phyloP scores from a whole-genome alignment of 2,888 invertebrate species.

The Theristus sp. region DNA sequence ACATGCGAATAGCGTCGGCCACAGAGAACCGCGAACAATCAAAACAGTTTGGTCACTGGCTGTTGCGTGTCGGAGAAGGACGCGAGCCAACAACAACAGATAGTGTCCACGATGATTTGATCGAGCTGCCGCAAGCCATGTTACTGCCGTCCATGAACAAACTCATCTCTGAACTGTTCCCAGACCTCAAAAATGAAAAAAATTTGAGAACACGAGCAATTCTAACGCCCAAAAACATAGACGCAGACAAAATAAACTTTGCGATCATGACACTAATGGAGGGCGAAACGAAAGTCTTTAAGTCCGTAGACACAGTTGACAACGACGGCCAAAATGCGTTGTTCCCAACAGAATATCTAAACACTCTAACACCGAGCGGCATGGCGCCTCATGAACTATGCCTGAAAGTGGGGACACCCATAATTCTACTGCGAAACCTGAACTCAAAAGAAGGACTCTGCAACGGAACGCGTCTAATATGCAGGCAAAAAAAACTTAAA shows the following conservation, averaged over 20 bases:
- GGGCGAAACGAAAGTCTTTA: not conserved
- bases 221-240: not conserved
- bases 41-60: not conserved
- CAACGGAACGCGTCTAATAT: slow-evolving; percentile 15
- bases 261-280: not conserved
- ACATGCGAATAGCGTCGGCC: not conserved
- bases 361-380: slow-evolving; percentile 12
- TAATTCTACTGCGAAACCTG: slow-evolving; percentile 16
- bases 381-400: slow-evolving; percentile 13
- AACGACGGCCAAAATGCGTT: slow-evolving; percentile 9
- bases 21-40: not conserved
- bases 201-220: not conserved
- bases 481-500: too few species aligned
- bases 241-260: not conserved
- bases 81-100: not conserved
- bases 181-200: not conserved
- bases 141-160: not conserved
- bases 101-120: not conserved
- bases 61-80: not conserved
- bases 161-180: not conserved
- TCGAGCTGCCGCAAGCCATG: not conserved
- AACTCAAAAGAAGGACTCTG: slow-evolving; percentile 14
- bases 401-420: slow-evolving; percentile 14
- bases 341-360: slow-evolving; percentile 13
- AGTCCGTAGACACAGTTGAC: not conserved